Conservation (phyloP, 2,888 invertebrate species). For the Sarcophaga subvicina region DNA sequence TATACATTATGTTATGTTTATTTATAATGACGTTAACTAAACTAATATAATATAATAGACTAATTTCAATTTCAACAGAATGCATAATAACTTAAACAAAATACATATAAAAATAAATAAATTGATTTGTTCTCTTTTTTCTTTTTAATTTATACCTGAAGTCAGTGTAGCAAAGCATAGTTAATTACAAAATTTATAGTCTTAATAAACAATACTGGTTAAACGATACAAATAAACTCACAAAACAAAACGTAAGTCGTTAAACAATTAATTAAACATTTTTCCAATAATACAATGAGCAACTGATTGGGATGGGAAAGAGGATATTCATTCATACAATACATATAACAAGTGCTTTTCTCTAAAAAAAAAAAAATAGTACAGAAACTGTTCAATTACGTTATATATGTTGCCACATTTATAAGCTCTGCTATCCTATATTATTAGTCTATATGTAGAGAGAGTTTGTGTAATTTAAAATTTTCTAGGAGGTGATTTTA, state of each 20-base stretch:
- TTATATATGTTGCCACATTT: not conserved
- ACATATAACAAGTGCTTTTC: slow-evolving; percentile 56
- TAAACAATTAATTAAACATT: slow-evolving; percentile 35
- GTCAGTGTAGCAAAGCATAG: not conserved
- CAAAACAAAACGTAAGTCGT: not conserved
- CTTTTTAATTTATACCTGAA: slow-evolving; percentile 20
- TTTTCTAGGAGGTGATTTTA: slow-evolving; percentile 80
- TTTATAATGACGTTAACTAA: not conserved
- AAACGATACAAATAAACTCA: slow-evolving; percentile 14
- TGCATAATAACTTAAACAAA: slow-evolving; percentile 34
- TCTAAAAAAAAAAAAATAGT: not conserved
- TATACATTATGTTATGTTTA: not conserved
- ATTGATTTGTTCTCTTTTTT: not conserved
- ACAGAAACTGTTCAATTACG: slow-evolving; percentile 10
- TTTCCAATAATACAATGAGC: slow-evolving; percentile 17
- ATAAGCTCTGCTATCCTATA: not conserved
- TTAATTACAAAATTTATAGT: slow-evolving; percentile 31
- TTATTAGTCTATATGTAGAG: not conserved
- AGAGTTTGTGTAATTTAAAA: slow-evolving; percentile 72
- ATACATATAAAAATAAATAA: slow-evolving; percentile 4
- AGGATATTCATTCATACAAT: slow-evolving; percentile 2
- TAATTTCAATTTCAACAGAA: slow-evolving; percentile 48
- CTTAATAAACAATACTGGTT: slow-evolving; percentile 56
- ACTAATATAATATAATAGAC: slow-evolving; percentile 8
- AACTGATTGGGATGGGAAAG: slow-evolving; percentile 11